Percentiles rank a stretch among this genome's conserved stretches.
Evolutionary conservation across 2,888 invertebrate species (phyloP).

Genomic region (Serripes groenlandicus): DNA sequence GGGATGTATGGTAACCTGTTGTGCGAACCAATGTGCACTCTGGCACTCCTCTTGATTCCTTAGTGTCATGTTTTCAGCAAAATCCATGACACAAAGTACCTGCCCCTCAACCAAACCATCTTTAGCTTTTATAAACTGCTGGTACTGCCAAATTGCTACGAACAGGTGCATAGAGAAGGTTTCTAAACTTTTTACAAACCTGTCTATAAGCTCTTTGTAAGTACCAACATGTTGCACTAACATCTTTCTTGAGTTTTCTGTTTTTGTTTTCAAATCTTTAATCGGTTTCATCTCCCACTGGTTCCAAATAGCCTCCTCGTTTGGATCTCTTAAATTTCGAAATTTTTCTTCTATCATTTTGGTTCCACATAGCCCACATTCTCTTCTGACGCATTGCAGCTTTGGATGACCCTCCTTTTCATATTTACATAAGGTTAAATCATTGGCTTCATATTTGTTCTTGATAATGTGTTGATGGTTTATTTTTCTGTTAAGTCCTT

Average conservation of each 20-base stretch:
- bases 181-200: conserved; percentile 8
- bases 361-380: too few relatives aligned
- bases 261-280: conserved; percentile 12
- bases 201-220: conserved; percentile 2
- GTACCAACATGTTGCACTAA: conserved; percentile 15
- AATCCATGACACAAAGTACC: conserved; percentile 40
- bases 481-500: conserved; percentile 17
- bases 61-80: conserved; percentile 40
- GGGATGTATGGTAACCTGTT: conserved; percentile 48
- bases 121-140: conserved; percentile 27
- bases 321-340: too few relatives aligned
- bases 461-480: background rate
- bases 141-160: conserved; percentile 33
- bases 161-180: conserved; percentile 26
- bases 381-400: too few relatives aligned
- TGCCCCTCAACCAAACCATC: conserved; percentile 22
- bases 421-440: conserved; percentile 20
- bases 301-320: too few relatives aligned
- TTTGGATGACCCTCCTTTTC: too few relatives aligned
- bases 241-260: conserved; percentile 12
- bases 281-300: conserved; percentile 23
- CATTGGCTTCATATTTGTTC: conserved; percentile 26
- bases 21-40: conserved; percentile 39
- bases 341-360: too few relatives aligned
- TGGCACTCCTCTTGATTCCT: conserved; percentile 50